A percentile compares a stretch with the other conserved stretches of the same genome.
phyloP scores from a whole-genome alignment of 2,888 invertebrate genomes.

The Coleophora deauratella region DNA sequence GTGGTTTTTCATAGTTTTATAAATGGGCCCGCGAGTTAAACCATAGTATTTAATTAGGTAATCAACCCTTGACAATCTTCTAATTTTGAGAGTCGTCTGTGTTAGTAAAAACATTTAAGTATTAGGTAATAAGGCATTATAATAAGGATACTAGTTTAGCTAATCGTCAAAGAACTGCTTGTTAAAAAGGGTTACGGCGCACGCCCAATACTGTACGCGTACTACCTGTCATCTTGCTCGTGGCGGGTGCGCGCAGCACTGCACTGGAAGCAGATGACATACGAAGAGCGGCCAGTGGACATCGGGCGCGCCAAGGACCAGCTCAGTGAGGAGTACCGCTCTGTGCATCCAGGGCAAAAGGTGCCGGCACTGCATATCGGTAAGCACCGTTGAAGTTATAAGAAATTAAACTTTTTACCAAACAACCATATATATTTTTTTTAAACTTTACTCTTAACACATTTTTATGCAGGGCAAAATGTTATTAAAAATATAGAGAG shows the following conservation, averaged over 20 bases:
- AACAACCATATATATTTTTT: conserved; percentile 14
- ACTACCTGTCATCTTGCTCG: conserved; percentile 74
- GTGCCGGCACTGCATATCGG: conserved; percentile 59
- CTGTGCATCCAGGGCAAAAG: conserved; percentile 58
- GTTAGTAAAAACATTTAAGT: too few species aligned
- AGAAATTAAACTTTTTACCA: conserved; percentile 13
- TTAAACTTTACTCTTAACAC: conserved; percentile 1
- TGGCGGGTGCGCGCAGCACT: conserved; percentile 73
- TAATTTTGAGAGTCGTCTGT: too few species aligned
- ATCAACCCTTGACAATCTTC: too few species aligned
- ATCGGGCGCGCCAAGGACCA: conserved; percentile 42
- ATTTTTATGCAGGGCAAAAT: too few species aligned
- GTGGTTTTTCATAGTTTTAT: too few species aligned
- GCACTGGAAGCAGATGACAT: conserved; percentile 43
- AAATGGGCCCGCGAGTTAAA: too few species aligned
- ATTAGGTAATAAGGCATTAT: too few species aligned
- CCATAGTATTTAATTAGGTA: too few species aligned
- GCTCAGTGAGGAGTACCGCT: conserved; percentile 38
- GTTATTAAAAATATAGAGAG: too few species aligned
- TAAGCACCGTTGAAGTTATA: conserved; percentile 22
- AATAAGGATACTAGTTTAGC: too few species aligned
- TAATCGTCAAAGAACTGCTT: too few species aligned
- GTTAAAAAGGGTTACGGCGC: background rate
- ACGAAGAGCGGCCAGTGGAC: conserved; percentile 47
- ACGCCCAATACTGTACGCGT: conserved; percentile 59